phyloP scores from a whole-genome alignment of 1,140 invertebrate species.

The Camponotus vicinus region DNA sequence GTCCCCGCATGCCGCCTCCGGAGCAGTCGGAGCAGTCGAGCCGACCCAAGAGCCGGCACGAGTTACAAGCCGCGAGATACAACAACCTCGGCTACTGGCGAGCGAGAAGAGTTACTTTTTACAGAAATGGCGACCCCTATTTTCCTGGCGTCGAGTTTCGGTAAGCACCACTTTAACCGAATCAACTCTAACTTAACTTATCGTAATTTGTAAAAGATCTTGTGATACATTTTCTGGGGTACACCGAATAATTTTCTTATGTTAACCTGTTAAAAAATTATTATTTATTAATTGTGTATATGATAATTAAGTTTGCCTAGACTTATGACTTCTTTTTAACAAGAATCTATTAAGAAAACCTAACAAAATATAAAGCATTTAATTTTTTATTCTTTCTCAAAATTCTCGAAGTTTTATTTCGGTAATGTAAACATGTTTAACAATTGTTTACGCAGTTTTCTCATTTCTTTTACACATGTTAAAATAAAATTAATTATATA shows the following conservation, averaged over 20 bases:
- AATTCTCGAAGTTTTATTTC: background rate
- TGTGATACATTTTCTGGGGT: background rate
- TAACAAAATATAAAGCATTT: background rate
- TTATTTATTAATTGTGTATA: no score
- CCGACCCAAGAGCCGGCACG: conserved; percentile 84
- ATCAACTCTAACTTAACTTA: background rate
- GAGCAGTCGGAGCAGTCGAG: conserved; percentile 85
- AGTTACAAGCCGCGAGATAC: conserved; percentile 88
- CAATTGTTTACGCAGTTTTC: background rate
- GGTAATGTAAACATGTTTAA: background rate
- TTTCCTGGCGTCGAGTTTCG: conserved; percentile 95
- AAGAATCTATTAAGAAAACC: background rate
- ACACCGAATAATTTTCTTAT: background rate
- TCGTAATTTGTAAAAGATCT: background rate
- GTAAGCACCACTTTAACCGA: conserved; percentile 65
- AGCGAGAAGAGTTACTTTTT: conserved; percentile 95
- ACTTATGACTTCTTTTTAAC: background rate
- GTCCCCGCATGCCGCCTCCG: conserved; percentile 87
- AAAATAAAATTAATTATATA: background rate
- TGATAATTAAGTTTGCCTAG: background rate
- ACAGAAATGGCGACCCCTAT: conserved; percentile 97
- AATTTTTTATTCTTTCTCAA: background rate
- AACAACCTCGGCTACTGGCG: conserved; percentile 95
- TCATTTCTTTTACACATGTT: background rate
- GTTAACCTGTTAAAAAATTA: no score